Percentiles rank a stretch among this genome's conserved stretches.
Conservation (phyloP, 2,797 vertebrate species). For the Chaunax sp. region DNA sequence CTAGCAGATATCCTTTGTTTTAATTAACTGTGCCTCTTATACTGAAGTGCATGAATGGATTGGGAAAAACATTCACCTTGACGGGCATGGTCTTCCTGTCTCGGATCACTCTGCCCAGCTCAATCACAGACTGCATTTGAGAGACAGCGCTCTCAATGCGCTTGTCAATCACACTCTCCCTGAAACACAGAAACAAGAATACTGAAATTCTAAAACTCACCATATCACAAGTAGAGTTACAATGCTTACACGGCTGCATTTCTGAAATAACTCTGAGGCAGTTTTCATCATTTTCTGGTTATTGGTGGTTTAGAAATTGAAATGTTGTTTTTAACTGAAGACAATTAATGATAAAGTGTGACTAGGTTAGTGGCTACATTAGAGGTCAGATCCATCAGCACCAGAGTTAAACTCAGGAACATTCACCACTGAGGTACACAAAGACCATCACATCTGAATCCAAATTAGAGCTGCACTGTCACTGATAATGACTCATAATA, state of each 20-base stretch:
- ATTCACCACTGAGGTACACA: conserved; percentile 36
- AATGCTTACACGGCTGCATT: not conserved
- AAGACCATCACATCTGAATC: conserved; percentile 40
- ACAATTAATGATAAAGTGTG: conserved; percentile 23
- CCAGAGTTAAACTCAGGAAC: conserved; percentile 31
- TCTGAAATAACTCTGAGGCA: too few species aligned
- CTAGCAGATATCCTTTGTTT: not conserved
- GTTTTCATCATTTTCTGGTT: too few species aligned
- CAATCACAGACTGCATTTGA: conserved; percentile 98
- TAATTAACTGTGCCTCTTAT: not conserved
- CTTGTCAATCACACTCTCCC: conserved; percentile 93
- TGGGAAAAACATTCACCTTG: conserved; percentile 83
- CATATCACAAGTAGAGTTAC: not conserved
- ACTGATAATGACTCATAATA: conserved; percentile 50
- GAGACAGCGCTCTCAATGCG: conserved; percentile 93
- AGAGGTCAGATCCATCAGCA: conserved; percentile 30
- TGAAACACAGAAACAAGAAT: conserved; percentile 65
- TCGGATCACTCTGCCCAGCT: conserved; percentile 96
- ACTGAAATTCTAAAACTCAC: not conserved
- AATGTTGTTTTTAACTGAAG: not conserved
- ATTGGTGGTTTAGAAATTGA: too few species aligned
- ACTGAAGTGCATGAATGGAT: not conserved
- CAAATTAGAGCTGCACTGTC: conserved; percentile 50
- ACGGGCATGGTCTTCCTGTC: conserved; percentile 96
- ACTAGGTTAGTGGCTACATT: conserved; percentile 17